A percentile compares a stretch with the other conserved stretches of the same genome.
These are phyloP conservation scores for Amphipyra berbera DNA, from an alignment of 2,888 invertebrate genomes.

Conservation along the genomic window DNA sequence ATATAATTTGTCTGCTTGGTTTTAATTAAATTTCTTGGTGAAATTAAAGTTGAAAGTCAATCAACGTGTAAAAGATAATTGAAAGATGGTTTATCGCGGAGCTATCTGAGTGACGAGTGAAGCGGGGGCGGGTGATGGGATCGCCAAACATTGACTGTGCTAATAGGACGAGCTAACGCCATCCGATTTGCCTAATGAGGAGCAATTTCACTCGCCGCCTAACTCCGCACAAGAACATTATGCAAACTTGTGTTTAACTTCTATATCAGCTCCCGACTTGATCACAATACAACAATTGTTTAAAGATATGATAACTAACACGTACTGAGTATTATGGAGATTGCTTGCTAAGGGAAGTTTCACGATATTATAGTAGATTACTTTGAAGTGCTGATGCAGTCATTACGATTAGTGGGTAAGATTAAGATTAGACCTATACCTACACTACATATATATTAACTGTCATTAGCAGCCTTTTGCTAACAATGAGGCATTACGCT, in stretches of 20 bases:
- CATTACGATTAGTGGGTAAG: conserved; percentile 48
- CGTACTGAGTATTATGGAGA: conserved; percentile 46
- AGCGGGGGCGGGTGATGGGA: conserved; percentile 73
- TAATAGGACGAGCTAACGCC: conserved; percentile 85
- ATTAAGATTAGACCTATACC: conserved; percentile 37
- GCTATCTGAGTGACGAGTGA: conserved; percentile 71
- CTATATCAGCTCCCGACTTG: conserved; percentile 77
- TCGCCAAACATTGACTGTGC: conserved; percentile 85
- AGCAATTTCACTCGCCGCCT: conserved; percentile 76
- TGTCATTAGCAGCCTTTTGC: too few species aligned
- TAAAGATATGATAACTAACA: conserved; percentile 60
- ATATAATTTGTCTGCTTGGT: conserved; percentile 46
- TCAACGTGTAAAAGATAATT: conserved; percentile 62
- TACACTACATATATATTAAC: not conserved
- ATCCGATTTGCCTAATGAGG: conserved; percentile 87
- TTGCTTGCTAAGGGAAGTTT: conserved; percentile 43
- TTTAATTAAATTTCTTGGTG: conserved; percentile 55
- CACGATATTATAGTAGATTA: conserved; percentile 44
- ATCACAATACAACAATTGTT: conserved; percentile 78
- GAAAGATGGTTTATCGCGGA: conserved; percentile 62
- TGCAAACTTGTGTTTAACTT: conserved; percentile 87
- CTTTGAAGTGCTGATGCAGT: conserved; percentile 47
- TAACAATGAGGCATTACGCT: too few species aligned
- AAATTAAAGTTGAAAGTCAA: conserved; percentile 59
- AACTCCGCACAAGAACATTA: conserved; percentile 80